phyloP scores from a whole-genome alignment of 2,797 vertebrate genomes.

The Gymnoscopelus microlampas region DNA sequence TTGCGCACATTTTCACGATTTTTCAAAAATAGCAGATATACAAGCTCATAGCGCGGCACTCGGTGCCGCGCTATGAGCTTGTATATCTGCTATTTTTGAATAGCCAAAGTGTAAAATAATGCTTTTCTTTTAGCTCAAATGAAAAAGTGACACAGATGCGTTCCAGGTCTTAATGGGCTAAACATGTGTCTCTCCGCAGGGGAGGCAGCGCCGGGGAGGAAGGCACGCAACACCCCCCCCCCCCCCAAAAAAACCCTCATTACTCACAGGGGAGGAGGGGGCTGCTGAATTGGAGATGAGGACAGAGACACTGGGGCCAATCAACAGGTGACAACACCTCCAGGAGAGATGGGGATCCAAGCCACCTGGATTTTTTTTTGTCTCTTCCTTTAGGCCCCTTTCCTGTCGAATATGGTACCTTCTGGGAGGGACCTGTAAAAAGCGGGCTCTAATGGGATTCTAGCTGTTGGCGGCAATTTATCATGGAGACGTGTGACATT shows the following conservation, averaged over 20 bases:
- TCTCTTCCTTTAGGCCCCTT: slow-evolving; percentile 54
- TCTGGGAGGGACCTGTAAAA: slow-evolving; percentile 44
- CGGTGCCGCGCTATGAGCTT: too few species aligned
- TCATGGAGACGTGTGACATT: slow-evolving; percentile 68
- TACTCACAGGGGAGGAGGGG: slow-evolving; percentile 58
- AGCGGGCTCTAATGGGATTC: slow-evolving; percentile 47
- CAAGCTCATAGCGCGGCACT: too few species aligned
- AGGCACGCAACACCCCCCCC: slow-evolving; percentile 27
- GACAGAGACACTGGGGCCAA: slow-evolving; percentile 55
- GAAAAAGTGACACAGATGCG: too few species aligned
- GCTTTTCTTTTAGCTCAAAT: too few species aligned
- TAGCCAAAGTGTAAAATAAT: too few species aligned
- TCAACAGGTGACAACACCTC: slow-evolving; percentile 59
- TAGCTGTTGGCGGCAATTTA: slow-evolving; percentile 53
- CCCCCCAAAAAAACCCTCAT: slow-evolving; percentile 48
- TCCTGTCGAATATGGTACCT: slow-evolving; percentile 43
- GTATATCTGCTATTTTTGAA: too few species aligned
- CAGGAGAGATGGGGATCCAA: slow-evolving; percentile 43
- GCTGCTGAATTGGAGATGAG: slow-evolving; percentile 53
- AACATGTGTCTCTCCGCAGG: too few species aligned
- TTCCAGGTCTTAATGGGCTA: too few species aligned
- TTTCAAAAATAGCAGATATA: too few species aligned
- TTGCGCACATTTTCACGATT: too few species aligned
- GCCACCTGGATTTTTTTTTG: slow-evolving; percentile 43
- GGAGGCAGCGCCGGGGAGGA: slow-evolving; percentile 23